Evolutionary conservation across 1,140 invertebrate species (phyloP).

Genomic region (Drosophila grimshawi): DNA sequence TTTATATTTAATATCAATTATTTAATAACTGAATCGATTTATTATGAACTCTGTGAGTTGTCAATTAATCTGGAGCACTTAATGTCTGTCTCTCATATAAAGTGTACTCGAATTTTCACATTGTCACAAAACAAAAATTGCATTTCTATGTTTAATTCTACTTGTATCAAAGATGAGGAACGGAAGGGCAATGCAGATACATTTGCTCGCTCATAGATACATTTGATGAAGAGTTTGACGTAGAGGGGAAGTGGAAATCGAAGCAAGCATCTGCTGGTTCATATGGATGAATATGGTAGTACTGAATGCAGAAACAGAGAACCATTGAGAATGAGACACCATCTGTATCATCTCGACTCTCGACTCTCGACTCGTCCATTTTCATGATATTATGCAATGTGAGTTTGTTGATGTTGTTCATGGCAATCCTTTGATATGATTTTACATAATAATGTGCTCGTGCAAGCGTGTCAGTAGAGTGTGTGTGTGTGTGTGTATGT

Average conservation of each 20-base stretch:
- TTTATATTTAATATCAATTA: no score
- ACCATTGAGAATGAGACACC: background rate
- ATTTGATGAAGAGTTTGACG: constrained; percentile 24
- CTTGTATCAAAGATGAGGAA: constrained; percentile 47
- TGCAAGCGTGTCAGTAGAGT: constrained; percentile 2
- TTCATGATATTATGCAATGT: constrained; percentile 72
- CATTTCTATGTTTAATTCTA: constrained; percentile 36
- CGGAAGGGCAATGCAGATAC: constrained; percentile 38
- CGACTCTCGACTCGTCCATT: constrained; percentile 12
- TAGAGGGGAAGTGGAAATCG: background rate
- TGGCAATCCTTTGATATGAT: constrained; percentile 79
- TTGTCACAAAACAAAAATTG: constrained; percentile 16
- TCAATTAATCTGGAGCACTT: no score
- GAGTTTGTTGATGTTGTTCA: constrained; percentile 54
- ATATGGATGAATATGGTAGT: constrained; percentile 6
- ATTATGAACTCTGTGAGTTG: no score
- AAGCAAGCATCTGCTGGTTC: constrained; percentile 29
- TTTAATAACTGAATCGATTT: no score
- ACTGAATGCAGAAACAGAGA: constrained; percentile 14
- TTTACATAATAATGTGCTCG: constrained; percentile 75
- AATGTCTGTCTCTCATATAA: background rate
- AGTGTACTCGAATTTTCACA: constrained; percentile 20
- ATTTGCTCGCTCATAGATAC: constrained; percentile 51
- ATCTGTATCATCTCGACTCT: background rate
- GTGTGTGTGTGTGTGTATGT: constrained; percentile 7